Conservation (phyloP, 2,797 vertebrate genomes). For the Merluccius polli region DNA sequence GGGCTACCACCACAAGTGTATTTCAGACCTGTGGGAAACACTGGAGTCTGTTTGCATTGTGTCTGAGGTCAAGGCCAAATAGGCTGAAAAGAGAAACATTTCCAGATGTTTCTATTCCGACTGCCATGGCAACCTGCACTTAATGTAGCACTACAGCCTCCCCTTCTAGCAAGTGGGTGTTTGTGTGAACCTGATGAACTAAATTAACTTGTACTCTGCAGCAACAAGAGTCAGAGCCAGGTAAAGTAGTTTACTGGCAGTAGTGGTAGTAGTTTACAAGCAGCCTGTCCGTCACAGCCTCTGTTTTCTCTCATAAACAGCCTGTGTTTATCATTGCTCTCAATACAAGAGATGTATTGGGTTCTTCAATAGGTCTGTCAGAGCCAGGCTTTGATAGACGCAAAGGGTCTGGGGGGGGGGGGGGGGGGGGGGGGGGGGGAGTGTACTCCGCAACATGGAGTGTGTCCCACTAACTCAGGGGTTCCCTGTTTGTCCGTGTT, state of each 20-base stretch:
- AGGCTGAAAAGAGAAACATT: conserved; percentile 24
- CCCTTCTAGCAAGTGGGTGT: background rate
- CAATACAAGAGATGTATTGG: background rate
- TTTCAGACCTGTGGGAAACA: no score
- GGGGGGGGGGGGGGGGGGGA: no score
- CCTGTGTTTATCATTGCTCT: background rate
- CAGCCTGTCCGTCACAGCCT: background rate
- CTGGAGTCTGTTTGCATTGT: background rate
- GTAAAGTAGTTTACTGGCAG: background rate
- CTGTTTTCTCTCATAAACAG: background rate
- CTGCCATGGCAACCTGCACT: conserved; percentile 20
- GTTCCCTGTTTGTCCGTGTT: no score
- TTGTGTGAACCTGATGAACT: background rate
- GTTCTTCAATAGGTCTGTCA: background rate
- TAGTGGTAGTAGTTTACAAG: no score
- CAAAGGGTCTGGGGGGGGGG: background rate
- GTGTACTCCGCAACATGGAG: background rate
- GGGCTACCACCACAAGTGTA: no score
- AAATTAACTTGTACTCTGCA: background rate
- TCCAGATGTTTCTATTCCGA: conserved; percentile 14
- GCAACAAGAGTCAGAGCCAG: background rate
- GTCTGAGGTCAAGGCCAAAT: background rate
- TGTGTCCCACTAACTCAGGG: background rate
- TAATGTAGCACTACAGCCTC: conserved; percentile 7
- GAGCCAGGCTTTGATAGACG: background rate